Base-by-base conservation (phyloP, 1,140 invertebrate genomes). In the Dolichoris vasculosae region DNA sequence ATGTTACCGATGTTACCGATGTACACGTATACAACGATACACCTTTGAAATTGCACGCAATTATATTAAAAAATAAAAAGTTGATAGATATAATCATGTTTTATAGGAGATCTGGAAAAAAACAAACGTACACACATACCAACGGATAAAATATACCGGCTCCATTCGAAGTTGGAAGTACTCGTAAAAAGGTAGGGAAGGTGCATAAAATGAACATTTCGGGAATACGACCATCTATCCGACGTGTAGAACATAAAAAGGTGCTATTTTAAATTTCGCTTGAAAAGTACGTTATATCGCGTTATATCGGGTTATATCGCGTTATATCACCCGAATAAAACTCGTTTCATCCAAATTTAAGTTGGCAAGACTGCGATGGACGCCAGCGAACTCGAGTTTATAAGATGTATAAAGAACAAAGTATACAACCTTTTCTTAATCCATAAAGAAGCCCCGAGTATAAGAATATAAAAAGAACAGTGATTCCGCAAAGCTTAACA, bases 161-260 rank as follows among this genome's bases (percentile, higher is more conserved):
- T n/a, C 40, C 38, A 73, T 73, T 73, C n/a, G 38, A 73, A 73
- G 69, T 73, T 73, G 32, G 26, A 73, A 73, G 69, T 43, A 43
- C 69, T 73, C 17, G 38, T 73, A 43, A 73, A 73, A 73, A n/a
- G 69, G 23, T 43, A n/a, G 67, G 38, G 69, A 43, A 43, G 38
- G 69, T 73, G 69, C 38, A 73, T 73, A 73, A 73, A 73, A 73
- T 43, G 69, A 73, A 43, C 38, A 73, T 73, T 73, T 73, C 23
- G 38, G 38, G 69, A 43, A 73, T 73, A 43, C 69, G 38, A 73
- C 17, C 40, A 43, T n/a, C 69, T 73, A 73, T 73, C 38, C n/a
- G 38, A 73, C 69, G 69, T 43, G 69, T 73, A 73, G 38, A 73
- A 73, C 38, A 73, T 73, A 43, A 73, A 73, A 73, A 73, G 69